phyloP scores from a whole-genome alignment of 2,113 vertebrate genomes.

The human (Homo sapiens) region GRCh38 chr6:104068501-104069000 shows the following conservation, averaged over 20 bases:
- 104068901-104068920: neutral
- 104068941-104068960: slow-evolving; percentile 9
- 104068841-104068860: neutral
- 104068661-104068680: neutral
- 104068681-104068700: neutral
- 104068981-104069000: neutral
- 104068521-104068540: neutral
- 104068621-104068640: neutral
- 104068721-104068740: neutral
- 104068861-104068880: neutral
- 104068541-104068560: neutral
- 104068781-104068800: neutral
- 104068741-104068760: neutral
- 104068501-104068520: neutral
- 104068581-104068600: neutral
- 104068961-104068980: neutral
- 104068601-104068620: neutral
- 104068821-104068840: neutral
- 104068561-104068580: neutral
- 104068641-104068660: neutral
- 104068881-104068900: neutral
- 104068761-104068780: neutral
- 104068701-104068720: neutral
- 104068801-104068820: neutral
- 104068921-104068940: neutral